Evolutionary conservation across 53 echinoderm and acorn worm genomes (phyloP), one percentile per base, ranked within the genome.

Genomic region (Arbacia lixula): DNA sequence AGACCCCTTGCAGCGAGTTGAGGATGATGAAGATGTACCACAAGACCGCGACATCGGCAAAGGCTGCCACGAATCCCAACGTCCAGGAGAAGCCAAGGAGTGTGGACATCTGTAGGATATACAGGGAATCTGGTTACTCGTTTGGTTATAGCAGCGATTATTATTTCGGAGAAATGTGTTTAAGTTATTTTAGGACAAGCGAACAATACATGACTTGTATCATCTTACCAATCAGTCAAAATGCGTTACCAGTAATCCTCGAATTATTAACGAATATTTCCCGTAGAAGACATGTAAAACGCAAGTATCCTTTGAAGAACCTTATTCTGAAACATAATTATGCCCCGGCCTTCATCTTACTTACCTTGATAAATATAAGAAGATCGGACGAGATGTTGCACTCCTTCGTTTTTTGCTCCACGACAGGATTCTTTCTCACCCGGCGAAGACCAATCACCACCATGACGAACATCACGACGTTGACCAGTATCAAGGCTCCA

Each of bases 61-160:
- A 90, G 36, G 53, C 71, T 41, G 93, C 90, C 24, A 87, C 72
- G 50, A 90, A 87, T 42, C 90, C 87, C 29, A 93, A 65, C 4
- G 90, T 24, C 90, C 90, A 90, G 12, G 93, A 85, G 33, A 93
- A 90, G 5, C 93, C 93, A 84, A 93, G 90, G 53, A 93, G 87
- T 20, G 77, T 77, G 16, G 90, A 76, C 60, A 93, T 63, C 93
- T 93, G 87, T 39, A 40, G 5, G 24, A 62, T 28, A 54, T 19
- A 8, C 39, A 55, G 27, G 29, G 24, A 36, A n/a, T n/a, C n/a
- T n/a, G n/a, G n/a, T n/a, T n/a, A n/a, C n/a, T n/a, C n/a, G n/a
- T n/a, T n/a, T n/a, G n/a, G n/a, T n/a, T n/a, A n/a, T n/a, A n/a
- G n/a, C n/a, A n/a, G n/a, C n/a, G n/a, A n/a, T n/a, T n/a, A n/a